Percentiles rank a stretch among this genome's conserved stretches.
Conservation (phyloP, 2,797 vertebrate genomes). For the Arrhamphus sclerolepis region DNA sequence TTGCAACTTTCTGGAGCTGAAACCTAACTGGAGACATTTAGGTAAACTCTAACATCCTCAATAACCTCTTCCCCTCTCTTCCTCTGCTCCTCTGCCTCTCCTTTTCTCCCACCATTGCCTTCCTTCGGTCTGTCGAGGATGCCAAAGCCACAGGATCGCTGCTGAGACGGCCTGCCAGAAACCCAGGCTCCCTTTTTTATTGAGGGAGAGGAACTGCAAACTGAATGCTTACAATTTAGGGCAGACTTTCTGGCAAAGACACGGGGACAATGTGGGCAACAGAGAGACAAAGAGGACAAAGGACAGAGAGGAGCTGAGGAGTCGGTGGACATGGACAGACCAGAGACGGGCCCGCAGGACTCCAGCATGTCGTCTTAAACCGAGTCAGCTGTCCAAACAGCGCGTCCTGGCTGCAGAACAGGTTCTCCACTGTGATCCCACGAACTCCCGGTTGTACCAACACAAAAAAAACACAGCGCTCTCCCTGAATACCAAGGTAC, state of each 20-base stretch:
- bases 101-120: background rate
- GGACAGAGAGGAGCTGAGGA: background rate
- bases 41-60: constrained; percentile 43
- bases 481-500: constrained; percentile 38
- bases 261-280: background rate
- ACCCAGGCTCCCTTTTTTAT: constrained; percentile 56
- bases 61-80: constrained; percentile 38
- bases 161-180: constrained; percentile 46
- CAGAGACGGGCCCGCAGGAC: constrained; percentile 55
- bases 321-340: too few relatives aligned
- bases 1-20: constrained; percentile 74
- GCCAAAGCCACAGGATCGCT: constrained; percentile 61
- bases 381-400: constrained; percentile 86
- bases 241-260: constrained; percentile 49
- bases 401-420: constrained; percentile 56
- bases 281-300: constrained; percentile 9
- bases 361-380: constrained; percentile 76
- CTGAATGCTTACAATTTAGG: constrained; percentile 39
- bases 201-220: constrained; percentile 47
- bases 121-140: constrained; percentile 18
- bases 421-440: constrained; percentile 60
- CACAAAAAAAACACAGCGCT: constrained; percentile 38
- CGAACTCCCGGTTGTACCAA: constrained; percentile 51
- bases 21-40: constrained; percentile 60
- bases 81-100: constrained; percentile 6